Base-by-base conservation (phyloP, 1,140 invertebrate species). In the Megalonaias nervosa region DNA sequence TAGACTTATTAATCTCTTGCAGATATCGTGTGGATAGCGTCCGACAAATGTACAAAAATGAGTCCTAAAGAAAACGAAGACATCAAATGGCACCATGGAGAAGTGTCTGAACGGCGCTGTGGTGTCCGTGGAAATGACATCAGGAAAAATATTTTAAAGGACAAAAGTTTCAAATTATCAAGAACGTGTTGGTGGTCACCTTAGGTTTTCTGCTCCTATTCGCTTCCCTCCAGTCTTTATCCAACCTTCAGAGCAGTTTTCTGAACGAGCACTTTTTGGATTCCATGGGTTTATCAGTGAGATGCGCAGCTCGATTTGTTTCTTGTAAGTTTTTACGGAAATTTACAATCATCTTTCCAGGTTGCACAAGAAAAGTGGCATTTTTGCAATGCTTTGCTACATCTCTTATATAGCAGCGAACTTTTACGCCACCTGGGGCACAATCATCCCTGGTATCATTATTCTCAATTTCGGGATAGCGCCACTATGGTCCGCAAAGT, bases 401-500 rank as follows among this genome's bases (percentile, higher is more conserved):
- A 95, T 95, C 11, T 94, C 96, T 1, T 99, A 98, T 91, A 97
- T 99, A 84, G 95, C 93, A 14, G 95, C 96, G 4, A 97, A 99
- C 91, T 97, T 98, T 84, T 96, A 96, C 74, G 85, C 88, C 15
- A 62, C 67, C 1, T 79, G 80, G 77, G 96, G 95, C 86, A 97
- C 96, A 2, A 92, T 99, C 21, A 95, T 98, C n/a, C 97, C 97
- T 0, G 95, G 96, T 23, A 96, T 97, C 11, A 94, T 93, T 23
- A 77, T 97, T 95, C 19, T 82, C 70, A 97, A 97, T 82, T 90
- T 98, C 56, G 96, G 96, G 1, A 97, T 96, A 3, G 97, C 97
- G 1, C 97, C 97, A 60, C 95, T 99, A 93, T 99, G 97, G 97
- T 95, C 97, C 1, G 96, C 97, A 9, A 97, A 99, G 90, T 97